These are phyloP conservation scores for Cacatua alba DNA, from an alignment of 2,113 vertebrate species.

Conservation along the genomic window DNA sequence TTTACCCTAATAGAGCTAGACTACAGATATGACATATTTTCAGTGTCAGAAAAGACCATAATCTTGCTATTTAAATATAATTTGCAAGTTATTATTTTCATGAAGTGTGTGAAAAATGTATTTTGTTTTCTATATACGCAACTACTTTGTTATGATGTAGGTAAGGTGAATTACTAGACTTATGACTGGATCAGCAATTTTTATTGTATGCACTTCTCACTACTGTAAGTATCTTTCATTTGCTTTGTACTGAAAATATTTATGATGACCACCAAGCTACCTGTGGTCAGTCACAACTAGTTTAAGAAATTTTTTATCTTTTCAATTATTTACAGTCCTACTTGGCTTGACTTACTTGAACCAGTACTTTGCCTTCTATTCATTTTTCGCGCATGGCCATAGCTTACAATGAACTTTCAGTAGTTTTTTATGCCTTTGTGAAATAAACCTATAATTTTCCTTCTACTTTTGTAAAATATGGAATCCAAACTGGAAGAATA, in stretches of 20 bases:
- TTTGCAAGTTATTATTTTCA: not conserved
- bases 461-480: slow-evolving; percentile 51
- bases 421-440: slow-evolving; percentile 24
- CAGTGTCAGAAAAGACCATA: not conserved
- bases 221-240: not conserved
- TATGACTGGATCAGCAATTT: not conserved
- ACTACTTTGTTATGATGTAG: not conserved
- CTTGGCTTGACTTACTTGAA: not conserved
- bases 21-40: not conserved
- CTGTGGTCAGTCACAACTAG: not conserved
- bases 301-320: slow-evolving; percentile 1
- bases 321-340: not conserved
- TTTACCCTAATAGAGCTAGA: not conserved
- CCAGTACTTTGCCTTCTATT: not conserved
- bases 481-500: slow-evolving; percentile 60
- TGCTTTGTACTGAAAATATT: not conserved
- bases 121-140: not conserved
- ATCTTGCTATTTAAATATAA: not conserved
- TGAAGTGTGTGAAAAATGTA: not conserved
- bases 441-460: slow-evolving; percentile 46
- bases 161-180: not conserved
- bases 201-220: not conserved
- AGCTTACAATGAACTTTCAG: not conserved
- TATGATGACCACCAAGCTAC: not conserved
- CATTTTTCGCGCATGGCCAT: not conserved